phyloP scores from a whole-genome alignment of 2,113 vertebrate genomes.

The Cynopterus brachyotis region DNA sequence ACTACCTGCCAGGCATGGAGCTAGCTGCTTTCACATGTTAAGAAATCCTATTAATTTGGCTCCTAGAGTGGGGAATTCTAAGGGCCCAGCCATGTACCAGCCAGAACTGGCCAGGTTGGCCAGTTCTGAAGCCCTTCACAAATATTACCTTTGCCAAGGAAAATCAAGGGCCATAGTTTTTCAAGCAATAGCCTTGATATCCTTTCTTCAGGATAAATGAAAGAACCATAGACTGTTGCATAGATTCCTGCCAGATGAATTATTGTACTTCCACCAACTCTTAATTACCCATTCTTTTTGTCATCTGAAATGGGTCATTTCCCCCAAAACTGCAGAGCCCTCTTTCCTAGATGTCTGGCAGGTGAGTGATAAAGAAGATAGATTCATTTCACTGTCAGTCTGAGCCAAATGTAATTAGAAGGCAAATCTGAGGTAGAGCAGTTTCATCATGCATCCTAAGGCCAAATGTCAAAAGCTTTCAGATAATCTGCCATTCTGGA shows the following conservation, averaged over 20 bases:
- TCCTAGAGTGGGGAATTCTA: background rate
- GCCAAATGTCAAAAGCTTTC: background rate
- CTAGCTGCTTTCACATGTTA: background rate
- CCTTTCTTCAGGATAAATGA: background rate
- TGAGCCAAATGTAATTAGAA: conserved; percentile 15
- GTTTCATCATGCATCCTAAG: background rate
- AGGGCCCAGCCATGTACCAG: background rate
- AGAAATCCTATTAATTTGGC: background rate
- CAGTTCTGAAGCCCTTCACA: background rate
- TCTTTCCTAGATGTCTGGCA: background rate
- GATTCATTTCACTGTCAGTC: background rate
- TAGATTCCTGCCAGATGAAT: background rate
- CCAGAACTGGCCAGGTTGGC: background rate
- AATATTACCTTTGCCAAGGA: background rate
- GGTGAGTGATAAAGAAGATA: background rate
- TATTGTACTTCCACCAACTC: background rate
- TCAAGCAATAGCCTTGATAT: background rate
- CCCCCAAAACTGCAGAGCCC: background rate
- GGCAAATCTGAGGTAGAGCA: background rate
- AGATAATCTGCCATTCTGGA: background rate
- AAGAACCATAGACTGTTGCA: background rate
- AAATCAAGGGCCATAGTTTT: conserved; percentile 2
- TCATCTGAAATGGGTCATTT: conserved; percentile 36
- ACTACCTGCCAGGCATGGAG: background rate
- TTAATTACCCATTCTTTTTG: conserved; percentile 7